Evolutionary conservation across 2,797 vertebrate genomes (phyloP).

Genomic region (Stomatorhinus walkeri): DNA sequence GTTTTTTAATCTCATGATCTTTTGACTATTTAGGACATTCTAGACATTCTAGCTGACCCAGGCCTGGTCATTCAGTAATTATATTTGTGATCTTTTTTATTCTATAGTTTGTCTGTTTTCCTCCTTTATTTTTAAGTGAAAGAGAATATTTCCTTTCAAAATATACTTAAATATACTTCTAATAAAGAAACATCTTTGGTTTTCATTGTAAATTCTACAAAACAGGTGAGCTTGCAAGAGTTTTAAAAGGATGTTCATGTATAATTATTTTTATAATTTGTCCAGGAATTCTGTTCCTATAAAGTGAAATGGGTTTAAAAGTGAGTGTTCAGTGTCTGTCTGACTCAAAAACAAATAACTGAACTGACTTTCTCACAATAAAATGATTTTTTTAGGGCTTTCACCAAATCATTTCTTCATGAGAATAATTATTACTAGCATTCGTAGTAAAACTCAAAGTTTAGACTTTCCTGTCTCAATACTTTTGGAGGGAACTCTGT

Average conservation of each 20-base stretch:
- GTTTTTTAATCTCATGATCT: neutral
- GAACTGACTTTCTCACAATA: neutral
- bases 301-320: neutral
- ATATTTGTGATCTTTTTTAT: neutral
- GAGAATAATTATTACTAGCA: neutral
- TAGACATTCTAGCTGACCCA: neutral
- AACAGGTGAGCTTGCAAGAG: neutral
- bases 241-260: neutral
- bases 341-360: neutral
- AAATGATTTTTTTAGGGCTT: neutral
- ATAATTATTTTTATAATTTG: neutral
- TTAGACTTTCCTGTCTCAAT: neutral
- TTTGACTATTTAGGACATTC: neutral
- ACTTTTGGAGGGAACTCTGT: neutral
- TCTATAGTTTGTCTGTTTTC: neutral
- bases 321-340: neutral
- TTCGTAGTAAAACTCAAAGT: neutral
- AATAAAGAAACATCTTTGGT: neutral
- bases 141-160: neutral
- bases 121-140: neutral
- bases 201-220: neutral
- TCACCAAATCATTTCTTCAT: neutral
- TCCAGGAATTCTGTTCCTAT: neutral
- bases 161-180: neutral
- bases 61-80: neutral